Percentiles rank a stretch among this genome's conserved stretches.
Evolutionary conservation across 2,888 invertebrate species (phyloP).

Genomic region (Melitaea athalia): DNA sequence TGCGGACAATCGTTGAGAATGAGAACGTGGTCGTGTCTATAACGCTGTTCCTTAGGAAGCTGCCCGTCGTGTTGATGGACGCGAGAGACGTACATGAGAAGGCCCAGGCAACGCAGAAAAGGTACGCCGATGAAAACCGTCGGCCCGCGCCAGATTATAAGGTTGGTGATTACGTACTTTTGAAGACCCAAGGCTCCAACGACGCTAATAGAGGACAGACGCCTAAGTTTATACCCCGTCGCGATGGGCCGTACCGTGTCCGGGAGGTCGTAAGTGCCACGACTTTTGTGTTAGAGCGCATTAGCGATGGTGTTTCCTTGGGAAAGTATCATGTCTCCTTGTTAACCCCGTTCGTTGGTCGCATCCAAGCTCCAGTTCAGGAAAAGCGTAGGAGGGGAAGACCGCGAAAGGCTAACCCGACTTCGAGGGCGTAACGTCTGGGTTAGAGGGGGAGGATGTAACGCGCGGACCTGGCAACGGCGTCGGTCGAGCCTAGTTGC

Average conservation of each 20-base stretch:
- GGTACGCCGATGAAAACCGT: slow-evolving; percentile 1
- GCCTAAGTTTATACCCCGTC: slow-evolving; percentile 18
- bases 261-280: neutral
- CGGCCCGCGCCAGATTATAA: slow-evolving; percentile 5
- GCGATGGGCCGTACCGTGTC: slow-evolving; percentile 12
- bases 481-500: too few species aligned
- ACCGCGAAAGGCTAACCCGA: neutral
- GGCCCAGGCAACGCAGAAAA: slow-evolving; percentile 14
- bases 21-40: slow-evolving; percentile 18
- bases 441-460: slow-evolving; percentile 10
- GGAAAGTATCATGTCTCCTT: slow-evolving; percentile 15
- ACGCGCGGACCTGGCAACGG: neutral
- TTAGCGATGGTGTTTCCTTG: neutral
- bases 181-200: slow-evolving; percentile 21
- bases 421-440: neutral
- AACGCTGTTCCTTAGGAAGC: slow-evolving; percentile 14
- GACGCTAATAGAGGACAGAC: slow-evolving; percentile 9
- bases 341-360: slow-evolving; percentile 9
- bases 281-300: neutral
- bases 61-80: neutral
- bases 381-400: slow-evolving; percentile 5
- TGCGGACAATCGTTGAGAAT: slow-evolving; percentile 9
- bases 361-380: neutral
- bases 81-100: slow-evolving; percentile 22
- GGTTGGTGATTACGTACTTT: slow-evolving; percentile 22